A percentile compares a stretch with the other conserved stretches of the same genome.
Conservation (phyloP, 2,113 vertebrate species). For the Talpa occidentalis region DNA sequence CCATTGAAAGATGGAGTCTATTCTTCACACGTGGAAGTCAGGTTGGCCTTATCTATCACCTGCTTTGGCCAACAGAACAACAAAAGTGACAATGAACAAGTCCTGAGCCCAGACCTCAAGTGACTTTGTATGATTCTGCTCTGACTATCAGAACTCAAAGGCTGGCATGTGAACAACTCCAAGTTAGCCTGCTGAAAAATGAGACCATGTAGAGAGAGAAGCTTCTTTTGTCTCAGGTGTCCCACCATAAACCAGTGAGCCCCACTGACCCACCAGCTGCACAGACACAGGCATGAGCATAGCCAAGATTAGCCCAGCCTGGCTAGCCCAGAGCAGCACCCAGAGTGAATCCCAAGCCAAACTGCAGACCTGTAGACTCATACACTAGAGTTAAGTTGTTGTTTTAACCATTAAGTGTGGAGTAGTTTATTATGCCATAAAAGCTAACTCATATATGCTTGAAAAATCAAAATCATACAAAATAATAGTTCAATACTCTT, state of each 20-base stretch:
- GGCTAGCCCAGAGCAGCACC: neutral
- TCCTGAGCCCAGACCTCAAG: neutral
- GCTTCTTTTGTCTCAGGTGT: neutral
- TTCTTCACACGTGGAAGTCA: neutral
- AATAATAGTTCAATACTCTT: constrained; percentile 11
- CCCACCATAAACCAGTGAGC: neutral
- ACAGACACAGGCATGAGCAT: neutral
- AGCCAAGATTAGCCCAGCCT: neutral
- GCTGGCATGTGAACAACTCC: neutral
- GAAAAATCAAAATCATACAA: constrained; percentile 47
- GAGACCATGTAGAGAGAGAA: neutral
- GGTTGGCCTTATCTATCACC: neutral
- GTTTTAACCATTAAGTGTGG: neutral
- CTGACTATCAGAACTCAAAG: constrained; percentile 18
- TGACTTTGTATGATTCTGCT: neutral
- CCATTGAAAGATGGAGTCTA: neutral
- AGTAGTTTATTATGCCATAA: neutral
- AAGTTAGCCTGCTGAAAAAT: neutral
- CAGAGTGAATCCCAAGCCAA: neutral
- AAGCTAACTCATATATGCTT: neutral
- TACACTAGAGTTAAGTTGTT: neutral
- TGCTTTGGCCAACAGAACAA: constrained; percentile 2
- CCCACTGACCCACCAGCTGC: neutral
- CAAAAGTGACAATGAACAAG: neutral
- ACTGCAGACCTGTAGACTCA: neutral